phyloP scores from a whole-genome alignment of 2,113 vertebrate species.

The human region GRCh38 chr9:123760501-123761000 shows the following conservation, averaged over 20 bases:
- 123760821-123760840: conserved; percentile 71
- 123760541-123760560: conserved; percentile 71
- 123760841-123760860: conserved; percentile 72
- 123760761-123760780: conserved; percentile 78
- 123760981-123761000: background rate
- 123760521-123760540: conserved; percentile 73
- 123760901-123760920: conserved; percentile 41
- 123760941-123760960: conserved; percentile 49
- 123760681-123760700: conserved; percentile 83
- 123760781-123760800: conserved; percentile 75
- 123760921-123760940: conserved; percentile 34
- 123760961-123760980: conserved; percentile 48
- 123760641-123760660: conserved; percentile 81
- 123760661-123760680: conserved; percentile 84
- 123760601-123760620: conserved; percentile 78
- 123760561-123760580: conserved; percentile 75
- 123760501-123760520: conserved; percentile 72
- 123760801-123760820: conserved; percentile 58
- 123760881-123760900: conserved; percentile 50
- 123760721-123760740: conserved; percentile 87
- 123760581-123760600: conserved; percentile 77
- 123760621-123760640: conserved; percentile 76
- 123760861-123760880: conserved; percentile 52
- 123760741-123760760: conserved; percentile 82
- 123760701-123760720: conserved; percentile 86